A percentile compares a stretch with the other conserved stretches of the same genome.
Evolutionary conservation across 1,140 invertebrate genomes (phyloP).

Genomic region (Drosophila punjabiensis): DNA sequence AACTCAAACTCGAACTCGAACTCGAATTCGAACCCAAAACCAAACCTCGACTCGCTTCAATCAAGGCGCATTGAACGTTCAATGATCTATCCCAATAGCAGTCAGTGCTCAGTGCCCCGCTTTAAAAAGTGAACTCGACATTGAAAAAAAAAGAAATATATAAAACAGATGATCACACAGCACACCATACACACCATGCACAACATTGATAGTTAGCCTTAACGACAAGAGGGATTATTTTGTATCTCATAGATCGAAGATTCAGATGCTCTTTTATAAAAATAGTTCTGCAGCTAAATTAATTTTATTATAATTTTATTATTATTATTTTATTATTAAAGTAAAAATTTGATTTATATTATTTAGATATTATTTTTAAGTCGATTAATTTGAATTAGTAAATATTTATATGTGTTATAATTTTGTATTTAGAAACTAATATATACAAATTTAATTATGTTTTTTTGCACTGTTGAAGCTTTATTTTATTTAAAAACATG

Average conservation of each 20-base stretch:
- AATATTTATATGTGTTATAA: too few species aligned
- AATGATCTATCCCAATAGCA: constrained; percentile 78
- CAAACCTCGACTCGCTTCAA: constrained; percentile 24
- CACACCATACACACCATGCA: neutral
- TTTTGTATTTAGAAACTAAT: too few species aligned
- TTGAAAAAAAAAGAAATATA: constrained; percentile 71
- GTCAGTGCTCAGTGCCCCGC: constrained; percentile 58
- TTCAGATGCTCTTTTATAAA: neutral
- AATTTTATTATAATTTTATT: too few species aligned
- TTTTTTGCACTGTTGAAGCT: too few species aligned
- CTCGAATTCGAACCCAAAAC: neutral
- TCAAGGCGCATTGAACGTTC: constrained; percentile 75
- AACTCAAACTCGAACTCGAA: constrained; percentile 12
- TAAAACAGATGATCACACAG: constrained; percentile 4
- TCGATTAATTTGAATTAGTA: too few species aligned
- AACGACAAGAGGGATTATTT: neutral
- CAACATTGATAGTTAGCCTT: constrained; percentile 17
- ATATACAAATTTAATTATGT: too few species aligned
- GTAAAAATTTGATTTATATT: too few species aligned
- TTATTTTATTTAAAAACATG: too few species aligned
- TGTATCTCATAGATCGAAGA: constrained; percentile 1
- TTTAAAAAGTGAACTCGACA: constrained; percentile 83
- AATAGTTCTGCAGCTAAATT: too few species aligned
- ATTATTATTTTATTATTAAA: too few species aligned
- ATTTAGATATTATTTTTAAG: too few species aligned